Conservation (phyloP, 2,797 vertebrate species). For the Amblyopsis hoosieri region DNA sequence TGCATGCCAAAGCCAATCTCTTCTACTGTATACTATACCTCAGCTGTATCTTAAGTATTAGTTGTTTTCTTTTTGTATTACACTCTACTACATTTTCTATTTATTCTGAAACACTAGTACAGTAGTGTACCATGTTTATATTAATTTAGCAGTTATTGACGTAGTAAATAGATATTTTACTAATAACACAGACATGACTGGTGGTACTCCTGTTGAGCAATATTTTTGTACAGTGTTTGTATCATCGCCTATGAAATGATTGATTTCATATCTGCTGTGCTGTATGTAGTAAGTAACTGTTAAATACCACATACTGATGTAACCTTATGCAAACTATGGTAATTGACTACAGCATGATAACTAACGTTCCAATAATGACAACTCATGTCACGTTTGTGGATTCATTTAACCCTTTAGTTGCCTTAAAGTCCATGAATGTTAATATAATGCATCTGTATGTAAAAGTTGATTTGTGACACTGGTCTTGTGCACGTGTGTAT, state of each 20-base stretch:
- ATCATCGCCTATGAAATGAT: conserved; percentile 16
- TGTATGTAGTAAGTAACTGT: neutral
- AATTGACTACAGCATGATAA: neutral
- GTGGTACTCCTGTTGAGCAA: conserved; percentile 6
- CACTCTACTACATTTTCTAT: conserved; percentile 25
- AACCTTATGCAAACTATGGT: conserved; percentile 9
- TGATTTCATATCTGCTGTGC: conserved; percentile 5
- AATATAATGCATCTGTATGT: neutral
- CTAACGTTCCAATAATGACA: neutral
- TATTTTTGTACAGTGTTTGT: conserved; percentile 50
- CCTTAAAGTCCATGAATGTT: conserved; percentile 21
- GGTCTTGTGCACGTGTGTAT: conserved; percentile 16
- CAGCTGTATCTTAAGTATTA: conserved; percentile 30
- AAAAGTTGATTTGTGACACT: conserved; percentile 2
- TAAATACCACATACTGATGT: conserved; percentile 6
- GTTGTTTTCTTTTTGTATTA: conserved; percentile 8
- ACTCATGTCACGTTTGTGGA: conserved; percentile 1
- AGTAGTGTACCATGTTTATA: neutral
- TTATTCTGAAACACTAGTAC: neutral
- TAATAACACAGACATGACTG: neutral
- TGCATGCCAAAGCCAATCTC: conserved; percentile 47
- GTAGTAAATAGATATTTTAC: conserved; percentile 13
- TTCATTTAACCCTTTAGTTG: conserved; percentile 14
- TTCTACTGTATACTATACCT: conserved; percentile 35
- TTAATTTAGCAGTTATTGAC: conserved; percentile 14